Evolutionary conservation across 2,888 invertebrate genomes (phyloP), one percentile per base, ranked within the genome.

Genomic region (Orthonychiurus folsomi): DNA sequence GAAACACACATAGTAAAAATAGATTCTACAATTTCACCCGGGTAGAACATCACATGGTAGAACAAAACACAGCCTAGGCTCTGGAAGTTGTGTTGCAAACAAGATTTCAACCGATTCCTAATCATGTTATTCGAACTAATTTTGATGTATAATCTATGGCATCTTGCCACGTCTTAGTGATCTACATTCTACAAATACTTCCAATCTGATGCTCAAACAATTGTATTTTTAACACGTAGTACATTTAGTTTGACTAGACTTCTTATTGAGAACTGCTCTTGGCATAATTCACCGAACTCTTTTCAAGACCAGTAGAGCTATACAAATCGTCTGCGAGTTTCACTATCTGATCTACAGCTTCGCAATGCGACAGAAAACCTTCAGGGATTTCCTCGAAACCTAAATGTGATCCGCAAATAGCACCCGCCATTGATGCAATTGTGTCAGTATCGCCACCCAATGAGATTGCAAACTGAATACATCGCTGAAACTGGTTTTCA

Each of bases 381-480:
- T 76, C 66, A 0, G 80, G 79, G 56, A 87, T 80, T 9, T 76
- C 74, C 24, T 81, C 80, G 65, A 83, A 79, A 0, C 87, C 85
- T 69, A 85, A 80, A 75, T 81, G 84, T 24, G 86, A 86, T 1
- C 87, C 87, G 26, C 83, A 81, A 63, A 87, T 81, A 1, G 85
- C 83, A 15, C 85, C 86, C 2, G 78, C 77, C 79, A 79, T 79
- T 56, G 62, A 55, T 55, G 25, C 56, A 71, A 88, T 86, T 0
- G 88, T 88, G 73, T 88, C 88, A 0, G 87, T 85, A 75, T 88
- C 88, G 2, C 88, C 88, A 25, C 88, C 88, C 15, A 88, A 76
- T 20, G 83, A 81, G 66, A 88, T 84, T 12, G 87, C 85, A 76
- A 84, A 85, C 71, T 86, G 83, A 48, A 88, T 77, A 2, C 85